These are phyloP conservation scores for Capromys pilorides DNA, from an alignment of 2,797 vertebrate species.

Conservation along the genomic window DNA sequence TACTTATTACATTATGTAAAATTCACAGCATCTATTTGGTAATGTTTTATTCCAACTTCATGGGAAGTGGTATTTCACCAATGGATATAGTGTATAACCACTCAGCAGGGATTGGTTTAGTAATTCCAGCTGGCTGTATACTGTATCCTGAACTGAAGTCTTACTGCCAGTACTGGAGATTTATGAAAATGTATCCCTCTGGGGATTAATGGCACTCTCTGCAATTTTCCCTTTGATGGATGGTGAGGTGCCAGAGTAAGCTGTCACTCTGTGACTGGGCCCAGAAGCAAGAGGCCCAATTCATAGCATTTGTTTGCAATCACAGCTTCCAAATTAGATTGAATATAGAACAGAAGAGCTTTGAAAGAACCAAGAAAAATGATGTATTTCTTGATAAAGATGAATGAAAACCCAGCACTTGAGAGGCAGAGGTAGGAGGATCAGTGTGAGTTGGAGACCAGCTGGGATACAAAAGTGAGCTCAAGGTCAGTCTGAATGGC, in stretches of 20 bases:
- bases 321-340: conserved; percentile 48
- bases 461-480: too few relatives aligned
- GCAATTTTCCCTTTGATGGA: conserved; percentile 31
- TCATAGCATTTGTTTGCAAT: background rate
- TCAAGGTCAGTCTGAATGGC: too few relatives aligned
- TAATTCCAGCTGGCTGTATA: background rate
- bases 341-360: conserved; percentile 22
- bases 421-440: too few relatives aligned
- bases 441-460: too few relatives aligned
- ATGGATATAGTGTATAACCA: background rate
- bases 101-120: background rate
- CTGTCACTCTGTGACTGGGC: background rate
- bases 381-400: conserved; percentile 47
- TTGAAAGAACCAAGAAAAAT: conserved; percentile 61
- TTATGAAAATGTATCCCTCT: background rate
- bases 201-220: background rate
- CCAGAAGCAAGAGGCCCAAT: background rate
- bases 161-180: conserved; percentile 19
- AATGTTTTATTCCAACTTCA: background rate
- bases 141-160: background rate
- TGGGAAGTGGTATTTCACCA: background rate
- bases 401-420: background rate
- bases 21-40: background rate
- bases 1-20: background rate
- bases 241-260: conserved; percentile 17